Evolutionary conservation across 2,113 vertebrate species (phyloP), one percentile per base, ranked within the genome.

Genomic region (Podocnemis expansa): DNA sequence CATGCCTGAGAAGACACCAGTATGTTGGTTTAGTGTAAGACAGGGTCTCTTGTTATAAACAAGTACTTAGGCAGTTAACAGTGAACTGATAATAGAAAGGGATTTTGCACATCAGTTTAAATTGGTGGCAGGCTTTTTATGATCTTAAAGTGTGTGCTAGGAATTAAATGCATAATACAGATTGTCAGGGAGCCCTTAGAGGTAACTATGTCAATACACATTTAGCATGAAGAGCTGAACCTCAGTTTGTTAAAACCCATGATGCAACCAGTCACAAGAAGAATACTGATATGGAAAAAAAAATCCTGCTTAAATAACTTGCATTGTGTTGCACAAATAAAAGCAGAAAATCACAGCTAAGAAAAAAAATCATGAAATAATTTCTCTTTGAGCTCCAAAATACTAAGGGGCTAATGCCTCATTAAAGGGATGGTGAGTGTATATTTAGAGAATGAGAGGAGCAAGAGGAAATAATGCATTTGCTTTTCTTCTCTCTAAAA

Each of bases 1-100:
- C 6, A 12, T 22, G 45, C 22, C 51, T 63, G 6, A 10, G 6
- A 25, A 78, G 58, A 12, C 49, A 24, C 43, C 14, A 43, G 0
- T 10, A 38, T n/a, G 67, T 70, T 73, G 1, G 10, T 16, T 63
- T 38, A 70, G 10, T 29, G 22, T 43, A 45, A 5, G 8, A 16
- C 2, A 2, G 13, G 3, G 7, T 14, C 31, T 79, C 73, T 21
- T 10, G 38, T 29, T 56, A 73, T 47, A 78, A 91, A 88, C 17
- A 29, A 43, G 13, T 0, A 0, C 25, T 93, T 95, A 25, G 51
- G 6, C 52, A 1, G 67, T n/a, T 4, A 27, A 11, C 21, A n/a
- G 34, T 5, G 1, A 80, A 8, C 2, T 19, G 34, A 45, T 80
- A 82, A 81, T 75, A 9, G 31, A 67, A 63, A 16, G 56, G 56